Evolutionary conservation across 2,888 invertebrate genomes (phyloP).

Genomic region (Xanthorhoe designata): DNA sequence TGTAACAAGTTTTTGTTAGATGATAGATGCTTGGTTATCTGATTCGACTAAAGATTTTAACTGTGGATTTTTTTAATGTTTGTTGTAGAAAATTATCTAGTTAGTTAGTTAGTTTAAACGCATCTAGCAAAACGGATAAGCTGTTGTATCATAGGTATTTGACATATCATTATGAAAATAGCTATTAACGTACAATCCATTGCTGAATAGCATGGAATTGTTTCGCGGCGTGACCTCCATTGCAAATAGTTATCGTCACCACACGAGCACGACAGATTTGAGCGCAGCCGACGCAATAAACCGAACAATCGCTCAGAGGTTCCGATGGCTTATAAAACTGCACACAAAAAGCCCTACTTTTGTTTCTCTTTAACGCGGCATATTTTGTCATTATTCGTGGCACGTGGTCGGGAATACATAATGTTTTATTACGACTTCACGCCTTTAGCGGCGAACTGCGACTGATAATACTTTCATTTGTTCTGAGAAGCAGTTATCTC

Average conservation of each 20-base stretch:
- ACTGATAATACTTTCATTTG: constrained; percentile 81
- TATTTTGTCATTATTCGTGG: constrained; percentile 78
- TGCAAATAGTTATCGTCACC: constrained; percentile 36
- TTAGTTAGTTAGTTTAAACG: too few species aligned
- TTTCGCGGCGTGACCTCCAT: constrained; percentile 19
- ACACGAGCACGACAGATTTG: constrained; percentile 27
- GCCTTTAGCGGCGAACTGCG: constrained; percentile 70
- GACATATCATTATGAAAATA: too few species aligned
- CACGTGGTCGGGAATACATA: constrained; percentile 84
- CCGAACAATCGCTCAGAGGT: constrained; percentile 64
- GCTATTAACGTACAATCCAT: constrained; percentile 3
- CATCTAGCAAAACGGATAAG: too few species aligned
- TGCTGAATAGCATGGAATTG: constrained; percentile 2
- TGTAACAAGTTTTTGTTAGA: constrained; percentile 24
- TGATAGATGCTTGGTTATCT: constrained; percentile 11
- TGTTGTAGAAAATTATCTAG: neutral
- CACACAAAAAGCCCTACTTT: constrained; percentile 73
- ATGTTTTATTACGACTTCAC: constrained; percentile 84
- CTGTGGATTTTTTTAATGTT: neutral
- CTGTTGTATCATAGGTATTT: too few species aligned
- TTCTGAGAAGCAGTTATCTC: constrained; percentile 79
- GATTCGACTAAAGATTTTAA: neutral
- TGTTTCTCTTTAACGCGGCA: constrained; percentile 70
- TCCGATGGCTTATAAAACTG: constrained; percentile 74
- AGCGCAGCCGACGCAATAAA: constrained; percentile 54